Conservation (phyloP, 1,140 invertebrate genomes). For the Penaeus vannamei region DNA sequence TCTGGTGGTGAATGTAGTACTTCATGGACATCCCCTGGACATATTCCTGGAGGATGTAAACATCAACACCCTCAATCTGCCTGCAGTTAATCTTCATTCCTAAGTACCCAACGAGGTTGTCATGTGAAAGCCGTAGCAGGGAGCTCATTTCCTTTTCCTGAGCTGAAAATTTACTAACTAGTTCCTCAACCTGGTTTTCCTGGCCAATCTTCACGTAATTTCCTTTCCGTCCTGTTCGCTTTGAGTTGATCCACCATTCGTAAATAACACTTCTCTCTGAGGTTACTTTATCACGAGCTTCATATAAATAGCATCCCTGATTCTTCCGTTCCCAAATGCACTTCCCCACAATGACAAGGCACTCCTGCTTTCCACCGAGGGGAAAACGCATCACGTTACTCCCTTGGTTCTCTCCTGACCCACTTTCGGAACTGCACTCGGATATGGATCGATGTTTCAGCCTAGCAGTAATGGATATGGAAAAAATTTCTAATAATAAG, state of each 20-base stretch:
- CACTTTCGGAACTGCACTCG: constrained; percentile 41
- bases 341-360: constrained; percentile 17
- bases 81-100: constrained; percentile 44
- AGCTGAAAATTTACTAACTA: constrained; percentile 46
- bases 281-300: constrained; percentile 42
- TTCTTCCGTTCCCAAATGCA: constrained; percentile 31
- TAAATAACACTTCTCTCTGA: constrained; percentile 45
- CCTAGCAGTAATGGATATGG: not conserved
- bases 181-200: constrained; percentile 47
- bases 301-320: constrained; percentile 45
- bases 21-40: constrained; percentile 45
- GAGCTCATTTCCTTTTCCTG: constrained; percentile 61
- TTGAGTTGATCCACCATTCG: constrained; percentile 39
- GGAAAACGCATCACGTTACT: constrained; percentile 27
- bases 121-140: constrained; percentile 47
- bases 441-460: constrained; percentile 50
- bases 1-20: constrained; percentile 40
- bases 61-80: constrained; percentile 38
- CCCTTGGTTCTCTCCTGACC: constrained; percentile 8
- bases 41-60: constrained; percentile 54
- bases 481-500: not conserved
- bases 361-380: constrained; percentile 51
- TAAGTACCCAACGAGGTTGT: constrained; percentile 48
- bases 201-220: constrained; percentile 56
- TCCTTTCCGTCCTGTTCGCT: constrained; percentile 51